Evolutionary conservation across 2,888 invertebrate genomes (phyloP).

Genomic region (Habroteleia sp.): DNA sequence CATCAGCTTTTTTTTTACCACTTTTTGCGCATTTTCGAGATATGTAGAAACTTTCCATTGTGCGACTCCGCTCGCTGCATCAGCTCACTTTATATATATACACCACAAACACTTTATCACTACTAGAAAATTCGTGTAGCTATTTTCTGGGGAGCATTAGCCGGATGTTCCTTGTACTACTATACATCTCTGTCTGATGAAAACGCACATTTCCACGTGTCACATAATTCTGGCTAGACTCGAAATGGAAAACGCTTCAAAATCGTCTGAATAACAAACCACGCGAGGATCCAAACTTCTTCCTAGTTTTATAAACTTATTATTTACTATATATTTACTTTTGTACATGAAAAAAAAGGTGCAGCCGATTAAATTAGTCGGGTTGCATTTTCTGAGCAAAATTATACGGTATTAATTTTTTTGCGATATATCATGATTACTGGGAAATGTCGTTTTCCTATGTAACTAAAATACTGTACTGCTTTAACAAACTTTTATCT

Average conservation of each 20-base stretch:
- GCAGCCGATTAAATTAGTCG: too few relatives aligned
- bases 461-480: too few relatives aligned
- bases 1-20: slow-evolving; percentile 46
- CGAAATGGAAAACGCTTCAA: slow-evolving; percentile 58
- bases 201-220: slow-evolving; percentile 63
- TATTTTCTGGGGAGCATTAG: slow-evolving; percentile 64
- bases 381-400: too few relatives aligned
- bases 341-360: too few relatives aligned
- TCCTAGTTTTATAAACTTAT: slow-evolving; percentile 40
- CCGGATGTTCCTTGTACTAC: slow-evolving; percentile 62
- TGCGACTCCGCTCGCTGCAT: slow-evolving; percentile 43
- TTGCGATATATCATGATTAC: too few relatives aligned
- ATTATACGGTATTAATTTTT: too few relatives aligned
- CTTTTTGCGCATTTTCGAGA: slow-evolving; percentile 57
- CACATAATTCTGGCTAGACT: slow-evolving; percentile 61
- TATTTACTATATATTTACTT: slow-evolving; percentile 14
- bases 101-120: slow-evolving; percentile 62
- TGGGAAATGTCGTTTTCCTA: too few relatives aligned
- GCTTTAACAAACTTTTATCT: too few relatives aligned
- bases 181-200: slow-evolving; percentile 64
- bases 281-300: neutral
- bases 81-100: slow-evolving; percentile 22
- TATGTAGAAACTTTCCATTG: slow-evolving; percentile 59
- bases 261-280: slow-evolving; percentile 57
- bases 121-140: slow-evolving; percentile 65